phyloP scores from a whole-genome alignment of 1,140 invertebrate genomes.

The Microplitis mediator region DNA sequence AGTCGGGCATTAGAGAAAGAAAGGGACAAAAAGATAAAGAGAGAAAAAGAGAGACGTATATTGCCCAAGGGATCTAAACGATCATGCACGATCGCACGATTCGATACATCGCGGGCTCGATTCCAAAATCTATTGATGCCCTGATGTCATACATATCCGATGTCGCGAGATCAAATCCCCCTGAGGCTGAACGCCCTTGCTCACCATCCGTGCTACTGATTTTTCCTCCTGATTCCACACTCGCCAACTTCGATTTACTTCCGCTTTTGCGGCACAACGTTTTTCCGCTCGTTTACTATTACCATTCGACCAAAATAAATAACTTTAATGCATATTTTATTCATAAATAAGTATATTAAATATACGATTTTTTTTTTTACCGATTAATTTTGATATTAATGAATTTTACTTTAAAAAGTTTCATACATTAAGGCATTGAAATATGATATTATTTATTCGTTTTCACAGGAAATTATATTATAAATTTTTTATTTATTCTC shows the following conservation, averaged over 20 bases:
- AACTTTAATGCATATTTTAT: too few relatives aligned
- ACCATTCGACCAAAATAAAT: too few relatives aligned
- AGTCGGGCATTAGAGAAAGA: constrained; percentile 20
- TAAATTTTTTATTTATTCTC: too few relatives aligned
- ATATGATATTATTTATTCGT: too few relatives aligned
- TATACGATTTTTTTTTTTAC: too few relatives aligned
- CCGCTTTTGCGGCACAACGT: too few relatives aligned
- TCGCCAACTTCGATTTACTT: constrained; percentile 1
- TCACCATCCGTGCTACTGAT: not conserved
- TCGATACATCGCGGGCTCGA: constrained; percentile 33
- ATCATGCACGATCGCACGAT: constrained; percentile 34
- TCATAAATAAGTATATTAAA: too few relatives aligned
- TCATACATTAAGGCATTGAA: too few relatives aligned
- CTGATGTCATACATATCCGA: constrained; percentile 35
- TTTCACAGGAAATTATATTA: too few relatives aligned
- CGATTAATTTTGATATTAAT: too few relatives aligned
- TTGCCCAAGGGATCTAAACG: constrained; percentile 29
- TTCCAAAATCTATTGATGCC: constrained; percentile 35
- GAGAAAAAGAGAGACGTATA: not conserved
- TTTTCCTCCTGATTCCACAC: constrained; percentile 1
- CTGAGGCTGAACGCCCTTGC: constrained; percentile 5
- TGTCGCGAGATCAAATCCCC: constrained; percentile 16
- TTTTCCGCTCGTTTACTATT: too few relatives aligned
- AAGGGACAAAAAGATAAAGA: not conserved
- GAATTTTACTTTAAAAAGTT: too few relatives aligned